Base-by-base conservation (phyloP, 2,797 vertebrate species). In the Helicolenus hilgendorfi region DNA sequence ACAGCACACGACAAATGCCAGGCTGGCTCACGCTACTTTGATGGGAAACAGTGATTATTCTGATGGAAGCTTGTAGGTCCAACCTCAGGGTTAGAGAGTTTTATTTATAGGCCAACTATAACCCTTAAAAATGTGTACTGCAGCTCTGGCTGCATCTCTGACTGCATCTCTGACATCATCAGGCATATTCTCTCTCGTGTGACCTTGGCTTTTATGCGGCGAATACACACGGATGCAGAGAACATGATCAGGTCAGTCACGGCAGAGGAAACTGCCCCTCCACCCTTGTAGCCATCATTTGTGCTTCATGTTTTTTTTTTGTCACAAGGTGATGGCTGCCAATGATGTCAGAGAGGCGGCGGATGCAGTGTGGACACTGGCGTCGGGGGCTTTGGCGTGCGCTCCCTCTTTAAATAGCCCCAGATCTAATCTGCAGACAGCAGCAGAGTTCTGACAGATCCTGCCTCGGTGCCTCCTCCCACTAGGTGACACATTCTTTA, bases 371-470 rank as follows among this genome's bases (percentile, higher is more conserved):
- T 90, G 92, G 95, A 94, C 93, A 87, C 81, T 90, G 77, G 89
- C 55, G 72, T 90, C 13, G 70, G 87, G 80, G 74, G 86, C 76
- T 76, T 81, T 87, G 92, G 81, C 67, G 53, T 85, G 89, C 89
- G 82, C 83, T 92, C 91, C 88, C 91, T 96, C 94, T 94, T 95
- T 96, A 97, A 97, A 97, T 97, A 96, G 96, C 95, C 93, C 87
- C 88, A 95, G 96, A 97, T 97, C 92, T 96, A 97, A 97, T 97
- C 96, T 97, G 95, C 96, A 96, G 96, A 97, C 96, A 97, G 95
- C 96, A 96, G 94, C 91, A 96, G 90, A 96, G 94, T 97, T 96
- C 95, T 97, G 97, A 97, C 96, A 97, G 96, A 95, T 96, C 88
- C 92, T 93, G 95, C 95, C 94, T 95, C 79, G 83, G 90, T 94